Base-by-base conservation (phyloP, 2,113 vertebrate species). In the Podocnemis expansa region DNA sequence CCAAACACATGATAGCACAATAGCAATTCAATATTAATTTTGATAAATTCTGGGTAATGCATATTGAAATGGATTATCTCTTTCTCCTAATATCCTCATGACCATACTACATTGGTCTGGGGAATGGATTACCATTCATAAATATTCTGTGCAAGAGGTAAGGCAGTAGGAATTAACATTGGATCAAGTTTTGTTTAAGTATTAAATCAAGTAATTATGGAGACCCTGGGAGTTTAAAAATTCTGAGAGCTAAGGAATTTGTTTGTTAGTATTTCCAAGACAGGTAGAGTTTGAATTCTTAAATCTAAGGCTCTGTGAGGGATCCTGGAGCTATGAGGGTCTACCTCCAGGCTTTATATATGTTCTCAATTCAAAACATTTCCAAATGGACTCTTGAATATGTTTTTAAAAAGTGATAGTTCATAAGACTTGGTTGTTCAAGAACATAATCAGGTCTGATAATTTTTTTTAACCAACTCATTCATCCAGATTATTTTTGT, bases 1-100 rank as follows among this genome's bases (percentile, higher is more conserved):
- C 19, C 92, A 97, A 95, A 95, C 90, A 90, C 79, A 63, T 60
- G 45, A 92, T 2, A 84, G 85, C 6, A 67, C 52, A 90, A 43
- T 52, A 91, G 38, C 75, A 93, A 85, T 52, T 88, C 89, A 49
- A 54, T 85, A 49, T 92, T 96, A 95, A 97, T 94, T 95, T 82
- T 94, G 73, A 85, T 78, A 41, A 83, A 88, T 95, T n/a, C 84
- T 75, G 84, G 85, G 78, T 94, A 78, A 81, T 73, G 70, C 70
- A 73, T 56, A 38, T 19, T 51, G 41, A 89, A 83, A 82, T n/a
- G 95, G 89, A 92, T 96, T 93, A 89, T 95, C 25, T 8, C 80
- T 94, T 91, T 91, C 49, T 83, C 70, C 12, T 8, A 73, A 52
- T 89, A 52, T 82, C 88, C 38, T 31, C 56, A 1, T 60, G 93